These are phyloP conservation scores for Biston betularia DNA, from an alignment of 2,888 invertebrate genomes.

Conservation along the genomic window DNA sequence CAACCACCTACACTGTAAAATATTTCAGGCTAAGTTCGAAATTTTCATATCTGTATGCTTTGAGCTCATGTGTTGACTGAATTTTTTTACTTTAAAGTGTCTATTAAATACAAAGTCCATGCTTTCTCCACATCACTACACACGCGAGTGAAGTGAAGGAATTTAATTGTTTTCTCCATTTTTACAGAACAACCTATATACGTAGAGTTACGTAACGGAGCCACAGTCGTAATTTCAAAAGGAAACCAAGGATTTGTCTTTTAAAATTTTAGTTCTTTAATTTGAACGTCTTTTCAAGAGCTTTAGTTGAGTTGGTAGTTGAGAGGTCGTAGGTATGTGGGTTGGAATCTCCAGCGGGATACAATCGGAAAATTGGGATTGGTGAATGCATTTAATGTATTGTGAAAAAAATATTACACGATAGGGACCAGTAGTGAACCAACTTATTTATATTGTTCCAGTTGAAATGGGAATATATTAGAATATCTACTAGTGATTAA, in stretches of 20 bases:
- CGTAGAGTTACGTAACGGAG: neutral
- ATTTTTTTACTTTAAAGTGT: neutral
- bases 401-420: neutral
- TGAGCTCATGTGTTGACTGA: neutral
- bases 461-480: too few species aligned
- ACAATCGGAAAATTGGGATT: neutral
- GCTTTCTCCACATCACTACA: conserved; percentile 9
- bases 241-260: neutral
- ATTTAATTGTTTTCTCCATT: conserved; percentile 26
- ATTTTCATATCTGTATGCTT: neutral
- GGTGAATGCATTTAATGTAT: neutral
- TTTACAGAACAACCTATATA: neutral
- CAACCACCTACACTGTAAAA: too few species aligned
- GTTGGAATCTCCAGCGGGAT: neutral
- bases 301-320: neutral
- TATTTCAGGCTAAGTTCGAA: too few species aligned
- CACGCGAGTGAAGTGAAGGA: conserved; percentile 18
- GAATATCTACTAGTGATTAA: too few species aligned
- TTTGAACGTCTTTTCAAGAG: neutral
- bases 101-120: neutral
- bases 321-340: neutral
- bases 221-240: neutral
- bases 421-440: too few species aligned
- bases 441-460: too few species aligned
- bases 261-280: neutral